Percentiles rank a stretch among this genome's conserved stretches.
Evolutionary conservation across 2,113 vertebrate genomes (phyloP).

Genomic region (Passer montanus): DNA sequence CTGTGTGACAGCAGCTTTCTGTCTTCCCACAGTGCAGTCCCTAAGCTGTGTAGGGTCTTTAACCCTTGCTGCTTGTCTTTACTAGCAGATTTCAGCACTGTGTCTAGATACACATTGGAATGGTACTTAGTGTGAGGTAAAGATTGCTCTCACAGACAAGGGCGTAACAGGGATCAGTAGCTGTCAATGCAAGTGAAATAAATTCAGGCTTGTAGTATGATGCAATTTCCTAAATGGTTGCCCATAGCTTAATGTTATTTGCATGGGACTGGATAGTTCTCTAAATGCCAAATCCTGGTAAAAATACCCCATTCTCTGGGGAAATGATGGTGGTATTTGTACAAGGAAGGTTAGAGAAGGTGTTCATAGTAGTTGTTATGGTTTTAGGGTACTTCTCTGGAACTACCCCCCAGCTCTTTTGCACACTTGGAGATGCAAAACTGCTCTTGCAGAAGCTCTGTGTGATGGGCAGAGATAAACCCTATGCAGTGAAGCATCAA

Average conservation of each 20-base stretch:
- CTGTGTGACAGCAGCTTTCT: neutral
- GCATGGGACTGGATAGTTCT: neutral
- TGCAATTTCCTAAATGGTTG: neutral
- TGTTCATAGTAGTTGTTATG: neutral
- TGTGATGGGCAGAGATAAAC: neutral
- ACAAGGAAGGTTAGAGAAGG: neutral
- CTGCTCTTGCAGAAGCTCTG: neutral
- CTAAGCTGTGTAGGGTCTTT: neutral
- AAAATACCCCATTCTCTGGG: neutral
- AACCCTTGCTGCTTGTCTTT: neutral
- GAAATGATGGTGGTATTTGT: neutral
- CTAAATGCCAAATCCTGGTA: neutral
- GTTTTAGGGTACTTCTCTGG: neutral
- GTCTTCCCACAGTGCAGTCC: neutral
- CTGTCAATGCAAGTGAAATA: neutral
- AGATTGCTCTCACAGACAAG: neutral
- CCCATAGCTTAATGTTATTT: neutral
- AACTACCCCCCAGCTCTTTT: neutral
- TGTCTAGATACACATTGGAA: accelerated
- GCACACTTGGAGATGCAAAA: neutral
- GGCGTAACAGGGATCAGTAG: neutral
- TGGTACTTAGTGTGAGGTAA: neutral
- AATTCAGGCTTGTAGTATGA: neutral
- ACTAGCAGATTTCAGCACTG: neutral
- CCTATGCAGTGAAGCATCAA: neutral